Percentiles rank a stretch among this genome's conserved stretches.
Conservation (phyloP, 2,113 vertebrate genomes). For the Colinus virginianus region DNA sequence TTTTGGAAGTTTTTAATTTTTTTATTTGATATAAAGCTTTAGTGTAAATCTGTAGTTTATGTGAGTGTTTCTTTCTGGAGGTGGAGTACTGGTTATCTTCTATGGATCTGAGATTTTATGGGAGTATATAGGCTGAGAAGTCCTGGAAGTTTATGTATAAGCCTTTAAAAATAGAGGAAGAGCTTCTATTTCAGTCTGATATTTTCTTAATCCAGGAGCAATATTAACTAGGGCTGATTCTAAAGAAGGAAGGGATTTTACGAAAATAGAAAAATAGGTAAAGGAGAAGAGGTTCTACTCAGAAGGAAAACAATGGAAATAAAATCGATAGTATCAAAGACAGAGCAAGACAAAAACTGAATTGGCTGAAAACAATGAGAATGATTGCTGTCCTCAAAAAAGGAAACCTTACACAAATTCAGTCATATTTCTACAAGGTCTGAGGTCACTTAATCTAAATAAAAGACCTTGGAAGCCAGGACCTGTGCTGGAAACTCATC, state of each 20-base stretch:
- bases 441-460: neutral
- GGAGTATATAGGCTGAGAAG: neutral
- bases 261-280: neutral
- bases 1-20: neutral
- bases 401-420: neutral
- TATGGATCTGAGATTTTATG: neutral
- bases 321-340: neutral
- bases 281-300: neutral
- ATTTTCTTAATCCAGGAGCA: neutral
- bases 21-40: neutral
- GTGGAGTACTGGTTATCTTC: accelerated
- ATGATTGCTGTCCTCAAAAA: neutral
- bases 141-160: neutral
- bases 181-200: neutral
- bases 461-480: neutral
- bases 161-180: neutral
- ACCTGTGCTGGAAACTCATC: constrained; percentile 18
- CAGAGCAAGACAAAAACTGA: no score
- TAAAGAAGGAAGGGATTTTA: neutral
- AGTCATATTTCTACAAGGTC: neutral
- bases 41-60: neutral
- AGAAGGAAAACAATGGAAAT: neutral
- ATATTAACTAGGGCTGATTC: neutral
- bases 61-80: neutral
- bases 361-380: neutral